Base-by-base conservation (phyloP, 2,113 vertebrate genomes). In the Muscicapa adusta region DNA sequence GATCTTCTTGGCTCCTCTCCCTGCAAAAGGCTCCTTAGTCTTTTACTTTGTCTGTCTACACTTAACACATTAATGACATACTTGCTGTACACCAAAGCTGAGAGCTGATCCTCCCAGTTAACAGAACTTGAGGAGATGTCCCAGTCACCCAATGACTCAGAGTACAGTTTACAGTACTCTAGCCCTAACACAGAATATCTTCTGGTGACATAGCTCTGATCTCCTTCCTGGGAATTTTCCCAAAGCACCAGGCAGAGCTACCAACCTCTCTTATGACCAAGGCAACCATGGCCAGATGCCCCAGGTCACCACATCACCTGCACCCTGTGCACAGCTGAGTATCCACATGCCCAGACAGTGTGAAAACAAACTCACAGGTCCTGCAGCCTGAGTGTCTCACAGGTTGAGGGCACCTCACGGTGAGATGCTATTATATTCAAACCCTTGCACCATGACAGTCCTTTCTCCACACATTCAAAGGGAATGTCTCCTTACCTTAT, bases 1-100 rank as follows among this genome's bases (percentile, higher is more conserved):
- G 76, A 81, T 73, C 79, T 80, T 91, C 85, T 89, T 94, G 85
- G 63, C 82, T 95, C 62, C 22, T 86, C 51, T 95, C 45, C 83
- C 63, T 89, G 86, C 0, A 0, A 68, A 94, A 89, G 34, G 20
- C 73, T 94, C 61, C 83, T 83, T 54, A 61, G 8, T 47, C 57
- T 73, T 89, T 75, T 56, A 31, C 38, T 87, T 70, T 5, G 26
- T 40, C 73, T 79, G 24, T 45, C 86, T 93, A 29, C 65, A 66
- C n/a, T 82, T 93, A 94, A 89, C 68, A 74, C 57, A 47, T 50
- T 81, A 82, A 47, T 58, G 85, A 67, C 68, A 34, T 18, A 34
- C 25, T 71, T 50, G 40, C 54, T 56, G 40, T 3, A 0, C 18
- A 57, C 23, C 28, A 34, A 74, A 87, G 72, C 51, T 76, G 43